Evolutionary conservation across 2,888 invertebrate species (phyloP).

Genomic region (Tanypteryx hageni): DNA sequence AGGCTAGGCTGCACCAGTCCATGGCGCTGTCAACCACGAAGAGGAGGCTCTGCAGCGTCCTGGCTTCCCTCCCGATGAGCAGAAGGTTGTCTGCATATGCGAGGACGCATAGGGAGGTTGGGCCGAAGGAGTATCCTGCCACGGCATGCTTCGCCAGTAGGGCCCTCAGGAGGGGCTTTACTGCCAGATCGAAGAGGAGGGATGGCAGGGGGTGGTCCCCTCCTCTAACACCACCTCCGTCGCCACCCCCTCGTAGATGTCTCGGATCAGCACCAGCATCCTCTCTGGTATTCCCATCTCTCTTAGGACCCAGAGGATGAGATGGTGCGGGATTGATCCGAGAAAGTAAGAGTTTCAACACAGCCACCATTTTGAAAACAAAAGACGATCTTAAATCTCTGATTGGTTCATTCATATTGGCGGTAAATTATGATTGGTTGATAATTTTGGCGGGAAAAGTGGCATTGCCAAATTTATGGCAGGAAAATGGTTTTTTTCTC

Average conservation of each 20-base stretch:
- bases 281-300: constrained; percentile 67
- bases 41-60: constrained; percentile 66
- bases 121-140: constrained; percentile 51
- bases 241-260: constrained; percentile 67
- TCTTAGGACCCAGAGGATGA: constrained; percentile 70
- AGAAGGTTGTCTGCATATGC: constrained; percentile 70
- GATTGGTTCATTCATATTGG: constrained; percentile 71
- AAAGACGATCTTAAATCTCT: constrained; percentile 68
- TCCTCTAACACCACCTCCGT: constrained; percentile 71
- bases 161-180: constrained; percentile 69
- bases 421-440: too few species aligned
- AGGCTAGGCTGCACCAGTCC: constrained; percentile 68
- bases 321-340: constrained; percentile 72
- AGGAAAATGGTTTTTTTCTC: too few species aligned
- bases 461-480: too few species aligned
- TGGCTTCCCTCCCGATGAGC: constrained; percentile 65
- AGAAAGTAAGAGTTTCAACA: constrained; percentile 71
- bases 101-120: constrained; percentile 47
- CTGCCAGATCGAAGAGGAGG: constrained; percentile 72
- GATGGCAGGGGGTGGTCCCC: constrained; percentile 72
- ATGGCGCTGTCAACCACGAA: constrained; percentile 59
- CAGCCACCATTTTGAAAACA: constrained; percentile 70
- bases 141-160: constrained; percentile 42
- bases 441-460: too few species aligned
- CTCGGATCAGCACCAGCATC: constrained; percentile 66